Evolutionary conservation across 2,888 invertebrate genomes (phyloP), one percentile per base, ranked within the genome.

Genomic region (Zygogramma bicolorata): DNA sequence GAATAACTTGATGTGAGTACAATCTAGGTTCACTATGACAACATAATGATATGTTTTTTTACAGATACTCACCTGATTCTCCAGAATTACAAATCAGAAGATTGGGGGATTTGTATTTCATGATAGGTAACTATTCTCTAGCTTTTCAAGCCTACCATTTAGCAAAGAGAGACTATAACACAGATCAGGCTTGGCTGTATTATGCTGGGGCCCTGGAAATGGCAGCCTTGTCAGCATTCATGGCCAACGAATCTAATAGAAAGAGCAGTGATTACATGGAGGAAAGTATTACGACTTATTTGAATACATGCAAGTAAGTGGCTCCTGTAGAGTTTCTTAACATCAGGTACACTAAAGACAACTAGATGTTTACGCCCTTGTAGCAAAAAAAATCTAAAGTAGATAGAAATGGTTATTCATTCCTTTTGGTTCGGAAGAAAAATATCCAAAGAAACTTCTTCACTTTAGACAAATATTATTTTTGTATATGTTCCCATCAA

Each of bases 121-220:
- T 99, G 91, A 97, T 98, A 86, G 96, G 97, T 3, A 94, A 97
- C 84, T 98, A 98, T 88, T 93, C 93, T 77, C 90, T 95, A 78
- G 97, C 98, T 6, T 98, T 96, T 87, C 95, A 96, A 85, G 92
- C 95, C 0, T 99, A 98, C 88, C 97, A 99, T 87, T 93, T 95
- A 49, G 96, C 97, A n/a, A 99, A 99, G 88, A 92, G 97, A 65
- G 99, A 99, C 86, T 99, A 99, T 86, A 95, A 95, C 84, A 95
- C 95, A 1, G 99, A 99, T 86, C 96, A 97, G 79, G 99, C 99
- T 0, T 98, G 98, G 98, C 90, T 98, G 29, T 96, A 98, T 86
- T 98, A 95, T 87, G 98, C 99, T 0, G 97, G 98, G 8, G 97
- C 99, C 4, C 88, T 98, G 61, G 98, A 97, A 89, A 98, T 98